Conservation (phyloP, 1,140 invertebrate species). For the Parapsyche elsis region DNA sequence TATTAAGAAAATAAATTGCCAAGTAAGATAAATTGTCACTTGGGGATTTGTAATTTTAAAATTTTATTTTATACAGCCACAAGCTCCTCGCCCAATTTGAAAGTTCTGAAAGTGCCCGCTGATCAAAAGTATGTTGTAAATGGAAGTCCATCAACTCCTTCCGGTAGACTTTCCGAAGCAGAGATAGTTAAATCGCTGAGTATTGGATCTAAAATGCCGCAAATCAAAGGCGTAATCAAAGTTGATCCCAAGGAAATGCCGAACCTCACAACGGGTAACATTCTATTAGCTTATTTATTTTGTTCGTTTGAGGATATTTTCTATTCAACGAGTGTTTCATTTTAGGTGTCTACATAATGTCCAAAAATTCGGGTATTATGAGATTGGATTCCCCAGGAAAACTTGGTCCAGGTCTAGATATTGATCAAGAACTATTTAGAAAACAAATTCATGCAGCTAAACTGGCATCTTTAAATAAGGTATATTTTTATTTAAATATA, state of each 20-base stretch:
- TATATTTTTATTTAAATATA: neutral
- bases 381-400: conserved; percentile 74
- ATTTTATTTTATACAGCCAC: neutral
- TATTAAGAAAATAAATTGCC: conserved; percentile 18
- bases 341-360: conserved; percentile 78
- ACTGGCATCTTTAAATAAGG: conserved; percentile 58
- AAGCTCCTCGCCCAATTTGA: conserved; percentile 45
- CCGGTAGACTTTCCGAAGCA: conserved; percentile 58
- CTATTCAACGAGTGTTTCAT: conserved; percentile 28
- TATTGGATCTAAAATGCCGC: conserved; percentile 68
- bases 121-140: conserved; percentile 49
- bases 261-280: conserved; percentile 69
- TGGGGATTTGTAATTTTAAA: neutral
- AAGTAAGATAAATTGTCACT: no score
- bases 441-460: conserved; percentile 67
- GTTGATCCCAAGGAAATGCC: conserved; percentile 80
- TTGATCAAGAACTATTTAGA: conserved; percentile 65
- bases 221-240: conserved; percentile 78
- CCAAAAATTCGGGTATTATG: conserved; percentile 77
- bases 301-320: neutral
- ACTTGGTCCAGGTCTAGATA: conserved; percentile 66
- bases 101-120: conserved; percentile 45
- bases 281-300: neutral
- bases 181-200: conserved; percentile 66
- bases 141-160: conserved; percentile 17